Percentiles rank a stretch among this genome's conserved stretches.
Conservation (phyloP, 2,113 vertebrate genomes). For the Anguilla japonica region DNA sequence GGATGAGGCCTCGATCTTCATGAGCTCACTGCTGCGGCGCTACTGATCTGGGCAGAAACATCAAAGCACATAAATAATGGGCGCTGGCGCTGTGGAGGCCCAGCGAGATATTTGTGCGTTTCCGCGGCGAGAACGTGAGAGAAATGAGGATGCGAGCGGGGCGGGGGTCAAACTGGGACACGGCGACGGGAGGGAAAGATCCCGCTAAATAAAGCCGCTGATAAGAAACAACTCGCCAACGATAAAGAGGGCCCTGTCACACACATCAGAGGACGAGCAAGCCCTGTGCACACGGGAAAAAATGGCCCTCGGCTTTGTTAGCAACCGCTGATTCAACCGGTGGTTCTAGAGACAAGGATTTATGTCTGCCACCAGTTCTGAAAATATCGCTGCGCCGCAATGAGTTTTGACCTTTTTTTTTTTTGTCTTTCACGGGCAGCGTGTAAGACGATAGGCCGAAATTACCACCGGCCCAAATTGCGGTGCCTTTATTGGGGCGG, state of each 20-base stretch:
- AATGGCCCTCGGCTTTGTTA: background rate
- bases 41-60: conserved; percentile 66
- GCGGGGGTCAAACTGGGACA: conserved; percentile 3
- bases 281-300: background rate
- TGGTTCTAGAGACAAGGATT: background rate
- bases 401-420: too few relatives aligned
- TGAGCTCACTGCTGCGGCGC: conserved; percentile 77
- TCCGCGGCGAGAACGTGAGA: background rate
- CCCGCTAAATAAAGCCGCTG: background rate
- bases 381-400: too few relatives aligned
- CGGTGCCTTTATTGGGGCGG: background rate
- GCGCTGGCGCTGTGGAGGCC: background rate
- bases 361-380: too few relatives aligned
- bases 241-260: background rate
- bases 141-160: background rate
- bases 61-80: conserved; percentile 14
- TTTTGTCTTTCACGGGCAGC: too few relatives aligned
- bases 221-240: background rate
- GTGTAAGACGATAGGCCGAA: too few relatives aligned
- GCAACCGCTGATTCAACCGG: background rate
- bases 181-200: background rate
- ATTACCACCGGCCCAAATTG: background rate
- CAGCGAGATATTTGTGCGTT: conserved; percentile 4
- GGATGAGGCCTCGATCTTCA: conserved; percentile 42
- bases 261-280: background rate